phyloP scores from a whole-genome alignment of 2,797 vertebrate species.

The Acipenser oxyrinchus region DNA sequence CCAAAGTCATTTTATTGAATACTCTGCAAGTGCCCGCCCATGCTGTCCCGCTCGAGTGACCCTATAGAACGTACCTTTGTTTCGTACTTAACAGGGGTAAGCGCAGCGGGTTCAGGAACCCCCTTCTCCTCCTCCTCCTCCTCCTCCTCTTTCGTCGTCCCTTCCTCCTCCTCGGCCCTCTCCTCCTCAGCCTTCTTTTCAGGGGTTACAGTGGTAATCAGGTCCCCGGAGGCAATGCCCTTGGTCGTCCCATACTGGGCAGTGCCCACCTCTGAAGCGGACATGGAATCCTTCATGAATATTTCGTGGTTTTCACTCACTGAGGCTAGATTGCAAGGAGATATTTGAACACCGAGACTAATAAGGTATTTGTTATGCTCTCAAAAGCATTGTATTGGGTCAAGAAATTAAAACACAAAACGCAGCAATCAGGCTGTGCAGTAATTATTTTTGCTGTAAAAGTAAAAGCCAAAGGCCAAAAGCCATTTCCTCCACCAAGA shows the following conservation, averaged over 20 bases:
- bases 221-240: constrained; percentile 77
- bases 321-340: constrained; percentile 74
- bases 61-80: constrained; percentile 71
- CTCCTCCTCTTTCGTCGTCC: constrained; percentile 52
- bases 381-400: too few relatives aligned
- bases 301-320: constrained; percentile 88
- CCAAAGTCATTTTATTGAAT: too few relatives aligned
- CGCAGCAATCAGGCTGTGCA: neutral
- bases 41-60: neutral
- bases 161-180: constrained; percentile 66
- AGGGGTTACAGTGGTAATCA: constrained; percentile 85
- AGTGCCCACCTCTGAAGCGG: constrained; percentile 85
- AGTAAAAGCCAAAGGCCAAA: too few relatives aligned
- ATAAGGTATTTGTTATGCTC: neutral
- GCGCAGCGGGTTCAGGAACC: constrained; percentile 44
- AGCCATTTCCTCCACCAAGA: too few relatives aligned
- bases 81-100: constrained; percentile 63
- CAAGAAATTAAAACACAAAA: neutral
- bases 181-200: constrained; percentile 89
- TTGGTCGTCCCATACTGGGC: constrained; percentile 80
- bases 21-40: too few relatives aligned
- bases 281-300: constrained; percentile 78
- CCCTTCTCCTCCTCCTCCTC: constrained; percentile 47
- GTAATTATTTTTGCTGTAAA: too few relatives aligned
- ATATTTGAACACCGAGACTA: constrained; percentile 40